phyloP scores from a whole-genome alignment of 1,140 invertebrate species.

The Pantala flavescens region DNA sequence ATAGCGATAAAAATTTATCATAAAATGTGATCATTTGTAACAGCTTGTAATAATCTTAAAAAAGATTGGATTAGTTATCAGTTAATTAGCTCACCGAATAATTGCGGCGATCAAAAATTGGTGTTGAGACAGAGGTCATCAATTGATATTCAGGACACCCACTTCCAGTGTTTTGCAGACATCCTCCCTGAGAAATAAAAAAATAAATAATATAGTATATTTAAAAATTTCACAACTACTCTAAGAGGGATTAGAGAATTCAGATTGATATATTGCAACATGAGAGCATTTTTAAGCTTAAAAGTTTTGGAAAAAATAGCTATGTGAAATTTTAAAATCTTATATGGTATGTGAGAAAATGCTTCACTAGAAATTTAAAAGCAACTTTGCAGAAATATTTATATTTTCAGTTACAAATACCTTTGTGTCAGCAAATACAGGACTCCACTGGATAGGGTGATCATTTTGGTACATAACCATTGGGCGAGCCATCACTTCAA shows the following conservation, averaged over 20 bases:
- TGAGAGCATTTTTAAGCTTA: too few relatives aligned
- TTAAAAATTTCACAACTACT: too few relatives aligned
- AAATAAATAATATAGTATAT: too few relatives aligned
- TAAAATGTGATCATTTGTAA: constrained; percentile 12
- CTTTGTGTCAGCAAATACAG: constrained; percentile 76
- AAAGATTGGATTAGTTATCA: neutral
- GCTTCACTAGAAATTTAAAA: too few relatives aligned
- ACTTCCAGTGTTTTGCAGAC: constrained; percentile 25
- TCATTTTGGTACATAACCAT: constrained; percentile 82
- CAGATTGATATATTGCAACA: too few relatives aligned
- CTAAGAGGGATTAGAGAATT: too few relatives aligned
- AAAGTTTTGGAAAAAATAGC: too few relatives aligned
- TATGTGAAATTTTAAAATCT: too few relatives aligned
- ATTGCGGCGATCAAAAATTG: constrained; percentile 85
- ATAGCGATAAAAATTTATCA: neutral
- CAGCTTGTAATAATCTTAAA: constrained; percentile 3
- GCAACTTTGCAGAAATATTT: too few relatives aligned
- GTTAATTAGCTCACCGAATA: constrained; percentile 58
- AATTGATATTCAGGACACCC: constrained; percentile 39
- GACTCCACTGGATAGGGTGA: constrained; percentile 84
- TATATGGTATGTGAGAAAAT: too few relatives aligned
- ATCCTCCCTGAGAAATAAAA: constrained; percentile 45
- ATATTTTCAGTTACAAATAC: constrained; percentile 40
- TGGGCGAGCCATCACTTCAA: constrained; percentile 80
- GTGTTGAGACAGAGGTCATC: constrained; percentile 82